phyloP scores from a whole-genome alignment of 1,140 invertebrate genomes.

The Polypedilum vanderplanki region DNA sequence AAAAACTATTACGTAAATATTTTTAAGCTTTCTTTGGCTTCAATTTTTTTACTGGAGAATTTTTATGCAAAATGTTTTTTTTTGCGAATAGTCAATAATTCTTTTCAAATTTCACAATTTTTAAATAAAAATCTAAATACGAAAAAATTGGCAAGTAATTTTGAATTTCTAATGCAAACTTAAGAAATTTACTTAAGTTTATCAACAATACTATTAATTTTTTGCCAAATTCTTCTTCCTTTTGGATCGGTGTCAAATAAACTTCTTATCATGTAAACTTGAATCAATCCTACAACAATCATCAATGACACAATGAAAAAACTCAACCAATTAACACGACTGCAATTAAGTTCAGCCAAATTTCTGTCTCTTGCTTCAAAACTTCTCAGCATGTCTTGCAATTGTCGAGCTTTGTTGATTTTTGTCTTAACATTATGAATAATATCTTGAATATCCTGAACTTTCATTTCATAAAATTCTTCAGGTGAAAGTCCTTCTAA shows the following conservation, averaged over 20 bases:
- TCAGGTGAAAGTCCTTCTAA: conserved; percentile 44
- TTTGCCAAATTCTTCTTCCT: conserved; percentile 49
- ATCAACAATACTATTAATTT: conserved; percentile 33
- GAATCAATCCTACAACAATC: conserved; percentile 58
- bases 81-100: too few relatives aligned
- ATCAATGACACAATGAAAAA: conserved; percentile 59
- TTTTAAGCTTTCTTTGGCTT: too few relatives aligned
- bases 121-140: too few relatives aligned
- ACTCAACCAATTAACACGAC: conserved; percentile 67
- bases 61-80: too few relatives aligned
- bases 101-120: too few relatives aligned
- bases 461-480: conserved; percentile 55
- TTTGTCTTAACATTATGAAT: conserved; percentile 53
- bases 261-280: conserved; percentile 59
- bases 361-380: conserved; percentile 71
- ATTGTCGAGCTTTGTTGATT: conserved; percentile 55
- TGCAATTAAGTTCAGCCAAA: conserved; percentile 67
- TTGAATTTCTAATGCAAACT: too few relatives aligned
- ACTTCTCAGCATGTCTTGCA: conserved; percentile 65
- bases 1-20: too few relatives aligned
- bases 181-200: not conserved
- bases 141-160: too few relatives aligned
- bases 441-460: conserved; percentile 57
- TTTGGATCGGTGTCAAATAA: conserved; percentile 59
- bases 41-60: too few relatives aligned